phyloP scores from a whole-genome alignment of 2,888 invertebrate species.

The Diarsia brunnea region DNA sequence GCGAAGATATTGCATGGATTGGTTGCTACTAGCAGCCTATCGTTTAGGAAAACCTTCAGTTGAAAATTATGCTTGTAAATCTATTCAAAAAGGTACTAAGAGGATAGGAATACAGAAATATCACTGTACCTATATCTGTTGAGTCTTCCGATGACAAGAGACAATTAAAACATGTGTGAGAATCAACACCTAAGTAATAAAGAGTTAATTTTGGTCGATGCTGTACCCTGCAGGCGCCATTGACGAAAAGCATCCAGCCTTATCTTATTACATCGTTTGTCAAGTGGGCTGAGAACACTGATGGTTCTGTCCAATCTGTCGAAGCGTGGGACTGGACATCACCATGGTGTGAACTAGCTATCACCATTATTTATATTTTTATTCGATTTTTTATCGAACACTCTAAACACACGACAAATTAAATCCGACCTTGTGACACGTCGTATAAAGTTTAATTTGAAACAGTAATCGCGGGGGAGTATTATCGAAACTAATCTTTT shows the following conservation, averaged over 20 bases:
- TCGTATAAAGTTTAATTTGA: constrained; percentile 64
- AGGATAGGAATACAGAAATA: not conserved
- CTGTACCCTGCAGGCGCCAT: constrained; percentile 34
- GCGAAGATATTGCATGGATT: not conserved
- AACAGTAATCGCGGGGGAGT: constrained; percentile 44
- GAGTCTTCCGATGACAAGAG: not conserved
- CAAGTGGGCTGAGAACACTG: constrained; percentile 78
- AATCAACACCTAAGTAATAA: constrained; percentile 33
- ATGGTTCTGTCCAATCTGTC: constrained; percentile 68
- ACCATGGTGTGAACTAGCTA: constrained; percentile 83
- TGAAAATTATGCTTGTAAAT: not conserved
- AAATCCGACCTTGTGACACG: constrained; percentile 54
- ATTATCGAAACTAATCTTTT: constrained; percentile 72
- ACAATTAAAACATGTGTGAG: constrained; percentile 11
- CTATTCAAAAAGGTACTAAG: not conserved
- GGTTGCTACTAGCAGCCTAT: not conserved
- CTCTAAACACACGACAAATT: constrained; percentile 65
- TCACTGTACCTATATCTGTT: not conserved
- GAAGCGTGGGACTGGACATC: constrained; percentile 81
- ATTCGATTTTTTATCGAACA: constrained; percentile 82
- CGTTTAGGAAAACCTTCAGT: not conserved
- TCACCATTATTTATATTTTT: constrained; percentile 85
- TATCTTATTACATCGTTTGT: constrained; percentile 66
- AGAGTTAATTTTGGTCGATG: constrained; percentile 24
- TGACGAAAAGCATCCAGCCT: constrained; percentile 40